Percentiles rank a stretch among this genome's conserved stretches.
Evolutionary conservation across 1,140 invertebrate genomes (phyloP).

Genomic region (Whitmania pigra): DNA sequence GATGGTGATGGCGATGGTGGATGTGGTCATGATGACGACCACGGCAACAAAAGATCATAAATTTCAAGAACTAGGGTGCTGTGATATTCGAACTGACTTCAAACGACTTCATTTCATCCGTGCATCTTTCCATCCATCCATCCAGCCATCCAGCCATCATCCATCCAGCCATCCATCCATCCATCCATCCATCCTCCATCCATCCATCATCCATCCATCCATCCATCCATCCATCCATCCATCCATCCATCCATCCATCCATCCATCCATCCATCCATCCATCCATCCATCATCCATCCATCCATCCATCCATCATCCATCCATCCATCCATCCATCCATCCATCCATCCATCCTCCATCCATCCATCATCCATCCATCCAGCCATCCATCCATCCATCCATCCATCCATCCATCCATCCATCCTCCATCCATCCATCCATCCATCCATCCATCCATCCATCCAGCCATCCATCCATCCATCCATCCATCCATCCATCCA

Average conservation of each 20-base stretch:
- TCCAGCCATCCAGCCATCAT: not conserved
- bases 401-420: not conserved
- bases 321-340: slow-evolving; percentile 11
- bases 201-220: slow-evolving; percentile 2
- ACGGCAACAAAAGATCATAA: not conserved
- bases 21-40: not conserved
- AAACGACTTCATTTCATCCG: not conserved
- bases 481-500: not conserved
- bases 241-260: slow-evolving; percentile 13
- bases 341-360: not conserved
- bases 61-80: not conserved
- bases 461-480: not conserved
- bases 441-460: too few species aligned
- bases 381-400: too few species aligned
- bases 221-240: not conserved
- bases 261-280: slow-evolving; percentile 13
- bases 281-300: slow-evolving; percentile 9
- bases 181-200: slow-evolving; percentile 8
- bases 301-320: too few species aligned
- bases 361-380: not conserved
- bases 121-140: not conserved
- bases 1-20: not conserved
- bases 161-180: slow-evolving; percentile 8
- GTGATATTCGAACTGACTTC: slow-evolving; percentile 1
- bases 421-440: not conserved